phyloP scores from a whole-genome alignment of 1,140 invertebrate species.

The Drosophila sp. region DNA sequence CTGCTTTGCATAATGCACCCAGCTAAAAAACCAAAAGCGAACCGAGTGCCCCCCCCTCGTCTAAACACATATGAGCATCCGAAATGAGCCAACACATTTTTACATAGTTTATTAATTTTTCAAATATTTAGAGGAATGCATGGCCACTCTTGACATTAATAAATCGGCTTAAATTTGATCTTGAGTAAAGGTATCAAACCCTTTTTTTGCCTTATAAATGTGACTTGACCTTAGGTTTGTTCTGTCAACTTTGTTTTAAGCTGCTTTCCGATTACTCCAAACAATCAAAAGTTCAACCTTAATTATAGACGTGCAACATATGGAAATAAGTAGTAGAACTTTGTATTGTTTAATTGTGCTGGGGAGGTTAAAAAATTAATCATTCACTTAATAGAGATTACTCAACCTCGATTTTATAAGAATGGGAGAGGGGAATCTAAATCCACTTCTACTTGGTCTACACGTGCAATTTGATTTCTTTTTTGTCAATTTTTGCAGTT shows the following conservation, averaged over 20 bases:
- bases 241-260: conserved; percentile 14
- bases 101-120: conserved; percentile 77
- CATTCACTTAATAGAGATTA: conserved; percentile 3
- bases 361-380: not conserved
- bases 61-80: not conserved
- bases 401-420: not conserved
- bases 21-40: not conserved
- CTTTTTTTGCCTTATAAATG: conserved; percentile 19
- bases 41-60: not conserved
- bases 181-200: conserved; percentile 41
- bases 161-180: conserved; percentile 80
- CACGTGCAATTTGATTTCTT: no score
- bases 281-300: conserved; percentile 11
- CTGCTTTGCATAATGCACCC: conserved; percentile 73
- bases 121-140: conserved; percentile 19
- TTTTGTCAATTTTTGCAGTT: not conserved
- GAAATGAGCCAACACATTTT: conserved; percentile 30
- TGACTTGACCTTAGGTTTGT: conserved; percentile 5
- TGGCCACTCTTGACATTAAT: conserved; percentile 59
- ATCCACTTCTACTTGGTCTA: no score
- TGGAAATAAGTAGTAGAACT: conserved; percentile 23
- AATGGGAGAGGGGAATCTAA: not conserved
- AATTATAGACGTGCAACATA: conserved; percentile 12
- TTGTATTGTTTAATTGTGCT: not conserved
- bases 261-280: not conserved